Evolutionary conservation across 2,888 invertebrate genomes (phyloP), one percentile per base, ranked within the genome.

Genomic region (Oligia fasciuncula): DNA sequence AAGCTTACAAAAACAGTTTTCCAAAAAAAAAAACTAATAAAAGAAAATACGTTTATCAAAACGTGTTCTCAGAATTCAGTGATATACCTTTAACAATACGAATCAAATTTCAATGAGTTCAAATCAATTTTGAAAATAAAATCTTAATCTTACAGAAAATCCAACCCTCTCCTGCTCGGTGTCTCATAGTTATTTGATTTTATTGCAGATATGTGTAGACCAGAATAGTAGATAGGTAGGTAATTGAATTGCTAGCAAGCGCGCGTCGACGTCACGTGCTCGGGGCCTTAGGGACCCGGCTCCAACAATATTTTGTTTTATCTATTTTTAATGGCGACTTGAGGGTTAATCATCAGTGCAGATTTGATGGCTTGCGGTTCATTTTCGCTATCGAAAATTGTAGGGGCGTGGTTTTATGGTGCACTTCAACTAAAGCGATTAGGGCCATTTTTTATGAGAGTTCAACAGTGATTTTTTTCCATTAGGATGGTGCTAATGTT

Each of bases 321-420:
- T 96, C 95, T 95, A 95, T 96, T 96, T 96, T 95, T 96, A 96
- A 96, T 95, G 92, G 93, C 91, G 82, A 90, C 92, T 94, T 92
- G 91, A 93, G 94, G 94, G 95, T 94, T 95, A 95, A 95, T 96
- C 93, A 93, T 93, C 91, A 86, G 92, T 92, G 91, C 90, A 88
- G 93, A 94, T 94, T 95, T 94, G 91, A 93, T 92, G 91, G 92
- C 88, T 89, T 88, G 91, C 81, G 89, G 91, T 92, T 91, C 91
- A 91, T 91, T 91, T 92, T 91, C 83, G 81, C 86, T 78, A 76
- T 89, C 73, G 51, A 85, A 90, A 86, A 87, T 79, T 82, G 72
- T 76, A 77, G 80, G 88, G 89, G 89, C 75, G 83, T 87, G 82
- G 74, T 85, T 86, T 90, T 84, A 82, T 86, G 77, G 77, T 82